Conservation (phyloP, 2,888 invertebrate genomes). For the Erebia palarica region DNA sequence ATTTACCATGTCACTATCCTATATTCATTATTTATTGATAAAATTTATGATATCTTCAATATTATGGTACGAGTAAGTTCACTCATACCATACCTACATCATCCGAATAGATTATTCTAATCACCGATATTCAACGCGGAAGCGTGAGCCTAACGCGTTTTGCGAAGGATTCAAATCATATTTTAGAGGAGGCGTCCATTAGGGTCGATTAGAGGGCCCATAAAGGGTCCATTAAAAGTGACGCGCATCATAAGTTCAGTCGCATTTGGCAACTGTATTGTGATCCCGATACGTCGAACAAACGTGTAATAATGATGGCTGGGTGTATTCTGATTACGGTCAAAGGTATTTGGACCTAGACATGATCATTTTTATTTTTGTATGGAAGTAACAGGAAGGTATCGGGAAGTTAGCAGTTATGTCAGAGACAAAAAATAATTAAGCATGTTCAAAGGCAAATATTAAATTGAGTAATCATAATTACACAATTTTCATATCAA, state of each 20-base stretch:
- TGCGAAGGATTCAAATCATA: slow-evolving; percentile 50
- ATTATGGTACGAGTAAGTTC: neutral
- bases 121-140: slow-evolving; percentile 38
- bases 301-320: slow-evolving; percentile 69
- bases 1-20: neutral
- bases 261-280: slow-evolving; percentile 77
- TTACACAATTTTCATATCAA: too few relatives aligned
- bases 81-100: slow-evolving; percentile 14
- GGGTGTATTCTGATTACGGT: slow-evolving; percentile 41
- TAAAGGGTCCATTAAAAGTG: slow-evolving; percentile 72
- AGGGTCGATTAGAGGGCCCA: slow-evolving; percentile 60
- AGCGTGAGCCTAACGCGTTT: slow-evolving; percentile 46
- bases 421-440: too few relatives aligned
- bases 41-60: neutral
- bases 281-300: slow-evolving; percentile 78
- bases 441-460: too few relatives aligned
- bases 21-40: neutral
- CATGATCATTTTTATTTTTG: neutral
- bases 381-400: neutral
- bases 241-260: slow-evolving; percentile 65
- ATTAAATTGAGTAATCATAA: too few relatives aligned
- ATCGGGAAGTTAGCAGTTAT: too few relatives aligned
- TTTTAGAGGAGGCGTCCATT: slow-evolving; percentile 55
- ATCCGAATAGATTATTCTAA: slow-evolving; percentile 31
- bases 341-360: slow-evolving; percentile 35